These are phyloP conservation scores for Myrmecobius fasciatus DNA, from an alignment of 2,113 vertebrate species.

Conservation along the genomic window DNA sequence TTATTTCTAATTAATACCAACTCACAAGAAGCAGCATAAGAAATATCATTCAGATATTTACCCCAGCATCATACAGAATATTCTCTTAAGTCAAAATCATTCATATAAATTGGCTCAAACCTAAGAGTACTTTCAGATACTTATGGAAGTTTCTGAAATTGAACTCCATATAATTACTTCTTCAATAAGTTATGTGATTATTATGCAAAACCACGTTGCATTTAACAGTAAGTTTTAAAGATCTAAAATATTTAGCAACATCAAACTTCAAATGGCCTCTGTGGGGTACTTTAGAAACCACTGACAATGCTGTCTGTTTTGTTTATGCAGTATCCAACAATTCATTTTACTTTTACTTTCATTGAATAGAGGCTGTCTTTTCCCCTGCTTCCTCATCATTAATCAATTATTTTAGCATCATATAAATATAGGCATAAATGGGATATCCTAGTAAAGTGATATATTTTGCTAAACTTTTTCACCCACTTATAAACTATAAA, in stretches of 20 bases:
- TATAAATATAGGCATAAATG: slow-evolving; percentile 5
- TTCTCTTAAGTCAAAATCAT: slow-evolving; percentile 6
- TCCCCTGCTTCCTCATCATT: background rate
- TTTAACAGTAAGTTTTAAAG: background rate
- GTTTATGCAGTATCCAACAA: slow-evolving; percentile 16
- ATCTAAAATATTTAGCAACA: slow-evolving; percentile 23
- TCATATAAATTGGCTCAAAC: slow-evolving; percentile 12
- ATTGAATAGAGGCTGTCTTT: background rate
- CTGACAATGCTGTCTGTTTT: background rate
- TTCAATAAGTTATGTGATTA: background rate
- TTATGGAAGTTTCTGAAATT: slow-evolving; percentile 31
- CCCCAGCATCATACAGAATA: too few species aligned
- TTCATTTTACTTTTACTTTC: slow-evolving; percentile 29
- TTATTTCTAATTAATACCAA: too few species aligned
- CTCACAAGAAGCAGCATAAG: too few species aligned
- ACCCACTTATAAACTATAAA: background rate
- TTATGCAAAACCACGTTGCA: slow-evolving; percentile 12
- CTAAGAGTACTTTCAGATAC: slow-evolving; percentile 15
- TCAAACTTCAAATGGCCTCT: background rate
- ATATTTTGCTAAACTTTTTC: background rate
- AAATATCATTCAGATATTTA: too few species aligned
- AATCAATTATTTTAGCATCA: slow-evolving; percentile 32
- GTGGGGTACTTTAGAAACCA: background rate
- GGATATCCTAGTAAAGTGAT: slow-evolving; percentile 5
- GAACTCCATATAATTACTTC: slow-evolving; percentile 34